A percentile compares a stretch with the other conserved stretches of the same genome.
Conservation (phyloP, 53 echinoderm and acorn worm species). For the Echinometra lucunter region DNA sequence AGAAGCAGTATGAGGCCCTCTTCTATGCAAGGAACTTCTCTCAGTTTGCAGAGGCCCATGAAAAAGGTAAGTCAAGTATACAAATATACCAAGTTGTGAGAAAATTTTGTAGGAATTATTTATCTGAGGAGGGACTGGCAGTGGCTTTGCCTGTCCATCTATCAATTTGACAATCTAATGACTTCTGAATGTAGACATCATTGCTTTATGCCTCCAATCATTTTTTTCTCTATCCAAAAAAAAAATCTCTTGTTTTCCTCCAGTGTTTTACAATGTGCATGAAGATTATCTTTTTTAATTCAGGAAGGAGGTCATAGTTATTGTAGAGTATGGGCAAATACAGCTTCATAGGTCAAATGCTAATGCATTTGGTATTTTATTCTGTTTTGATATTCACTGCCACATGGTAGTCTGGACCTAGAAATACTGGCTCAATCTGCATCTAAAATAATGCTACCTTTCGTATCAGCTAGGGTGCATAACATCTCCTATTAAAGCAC, state of each 20-base stretch:
- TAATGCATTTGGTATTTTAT: not conserved
- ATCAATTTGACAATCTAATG: not conserved
- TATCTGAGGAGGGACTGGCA: too few relatives aligned
- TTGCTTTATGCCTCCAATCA: not conserved
- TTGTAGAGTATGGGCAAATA: not conserved
- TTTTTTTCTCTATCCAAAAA: too few relatives aligned
- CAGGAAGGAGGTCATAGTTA: not conserved
- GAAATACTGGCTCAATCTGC: too few relatives aligned
- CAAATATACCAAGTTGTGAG: too few relatives aligned
- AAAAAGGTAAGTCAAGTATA: constrained; percentile 79
- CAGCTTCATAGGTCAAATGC: not conserved
- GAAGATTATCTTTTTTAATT: not conserved
- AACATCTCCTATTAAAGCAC: too few relatives aligned
- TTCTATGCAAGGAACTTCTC: constrained; percentile 85
- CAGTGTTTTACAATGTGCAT: not conserved
- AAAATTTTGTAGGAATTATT: too few relatives aligned
- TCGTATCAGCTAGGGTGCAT: too few relatives aligned
- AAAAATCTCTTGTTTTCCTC: too few relatives aligned
- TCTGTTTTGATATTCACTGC: too few relatives aligned
- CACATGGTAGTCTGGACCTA: too few relatives aligned
- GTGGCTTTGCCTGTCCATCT: too few relatives aligned
- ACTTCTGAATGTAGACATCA: not conserved
- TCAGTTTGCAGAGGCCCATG: constrained; percentile 87
- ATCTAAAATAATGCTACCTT: too few relatives aligned
- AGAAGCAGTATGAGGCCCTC: constrained; percentile 83